phyloP scores from a whole-genome alignment of 2,888 invertebrate species.

The Noctua janthe region DNA sequence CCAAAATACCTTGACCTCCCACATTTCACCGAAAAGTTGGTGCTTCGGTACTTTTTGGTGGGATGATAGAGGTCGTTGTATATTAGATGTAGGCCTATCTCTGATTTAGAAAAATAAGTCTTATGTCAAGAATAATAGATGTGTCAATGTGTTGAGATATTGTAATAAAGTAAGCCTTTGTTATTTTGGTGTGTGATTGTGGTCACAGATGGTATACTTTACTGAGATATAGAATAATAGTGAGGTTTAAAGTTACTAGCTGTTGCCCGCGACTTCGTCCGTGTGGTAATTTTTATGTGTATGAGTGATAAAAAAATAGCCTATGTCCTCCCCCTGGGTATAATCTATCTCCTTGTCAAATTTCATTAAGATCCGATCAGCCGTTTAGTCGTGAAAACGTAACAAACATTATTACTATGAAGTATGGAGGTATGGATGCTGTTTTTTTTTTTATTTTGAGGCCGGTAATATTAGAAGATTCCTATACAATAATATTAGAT shows the following conservation, averaged over 20 bases:
- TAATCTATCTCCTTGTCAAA: no score
- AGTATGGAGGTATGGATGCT: no score
- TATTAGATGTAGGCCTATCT: slow-evolving; percentile 63
- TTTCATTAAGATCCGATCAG: no score
- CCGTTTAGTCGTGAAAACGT: no score
- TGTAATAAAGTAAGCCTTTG: slow-evolving; percentile 75
- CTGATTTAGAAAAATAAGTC: slow-evolving; percentile 74
- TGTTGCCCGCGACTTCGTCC: no score
- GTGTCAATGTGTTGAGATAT: slow-evolving; percentile 72
- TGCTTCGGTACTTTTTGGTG: background rate
- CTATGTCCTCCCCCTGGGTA: no score
- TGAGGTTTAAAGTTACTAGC: background rate
- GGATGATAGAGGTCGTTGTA: slow-evolving; percentile 19
- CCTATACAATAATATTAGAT: background rate
- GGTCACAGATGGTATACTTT: slow-evolving; percentile 63
- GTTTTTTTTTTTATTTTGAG: no score
- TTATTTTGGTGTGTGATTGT: slow-evolving; percentile 70
- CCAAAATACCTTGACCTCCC: slow-evolving; percentile 41
- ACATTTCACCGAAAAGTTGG: background rate
- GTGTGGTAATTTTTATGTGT: background rate
- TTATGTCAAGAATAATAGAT: slow-evolving; percentile 75
- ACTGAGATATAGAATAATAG: slow-evolving; percentile 44
- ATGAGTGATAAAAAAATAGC: no score
- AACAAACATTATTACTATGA: no score
- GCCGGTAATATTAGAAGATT: background rate